phyloP scores from a whole-genome alignment of 2,797 vertebrate genomes.

The Hippopotamyrus pictus region DNA sequence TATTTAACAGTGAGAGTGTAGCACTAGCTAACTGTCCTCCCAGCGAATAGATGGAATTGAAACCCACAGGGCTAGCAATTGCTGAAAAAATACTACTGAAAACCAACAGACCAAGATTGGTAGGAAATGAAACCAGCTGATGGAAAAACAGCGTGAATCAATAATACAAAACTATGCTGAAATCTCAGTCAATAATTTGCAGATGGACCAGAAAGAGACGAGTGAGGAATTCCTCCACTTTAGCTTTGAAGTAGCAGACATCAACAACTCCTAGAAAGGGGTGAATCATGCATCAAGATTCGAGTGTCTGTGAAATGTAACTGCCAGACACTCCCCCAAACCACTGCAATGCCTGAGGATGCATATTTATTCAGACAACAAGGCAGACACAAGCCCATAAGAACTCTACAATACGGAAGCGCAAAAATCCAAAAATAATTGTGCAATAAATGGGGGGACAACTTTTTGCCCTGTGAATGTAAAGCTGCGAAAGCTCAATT shows the following conservation, averaged over 20 bases:
- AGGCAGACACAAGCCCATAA: background rate
- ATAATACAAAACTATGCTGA: background rate
- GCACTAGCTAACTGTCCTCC: background rate
- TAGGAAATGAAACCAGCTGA: background rate
- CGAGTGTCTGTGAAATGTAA: background rate
- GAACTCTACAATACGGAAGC: background rate
- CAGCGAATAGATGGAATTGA: background rate
- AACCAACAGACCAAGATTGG: background rate
- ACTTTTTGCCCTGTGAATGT: background rate
- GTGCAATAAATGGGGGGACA: background rate
- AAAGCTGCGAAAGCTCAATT: background rate
- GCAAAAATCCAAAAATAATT: background rate
- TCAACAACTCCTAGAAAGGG: background rate
- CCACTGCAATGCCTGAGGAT: background rate
- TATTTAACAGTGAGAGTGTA: constrained; percentile 5
- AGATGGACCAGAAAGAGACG: background rate
- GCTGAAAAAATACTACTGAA: background rate
- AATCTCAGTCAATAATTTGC: background rate
- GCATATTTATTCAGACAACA: background rate
- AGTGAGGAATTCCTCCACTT: background rate
- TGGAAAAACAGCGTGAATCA: background rate
- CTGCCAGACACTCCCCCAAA: background rate
- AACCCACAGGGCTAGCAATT: background rate
- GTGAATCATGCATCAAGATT: background rate
- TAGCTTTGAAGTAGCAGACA: background rate